Evolutionary conservation across 2,888 invertebrate species (phyloP).

Genomic region (Apotomis capreana): DNA sequence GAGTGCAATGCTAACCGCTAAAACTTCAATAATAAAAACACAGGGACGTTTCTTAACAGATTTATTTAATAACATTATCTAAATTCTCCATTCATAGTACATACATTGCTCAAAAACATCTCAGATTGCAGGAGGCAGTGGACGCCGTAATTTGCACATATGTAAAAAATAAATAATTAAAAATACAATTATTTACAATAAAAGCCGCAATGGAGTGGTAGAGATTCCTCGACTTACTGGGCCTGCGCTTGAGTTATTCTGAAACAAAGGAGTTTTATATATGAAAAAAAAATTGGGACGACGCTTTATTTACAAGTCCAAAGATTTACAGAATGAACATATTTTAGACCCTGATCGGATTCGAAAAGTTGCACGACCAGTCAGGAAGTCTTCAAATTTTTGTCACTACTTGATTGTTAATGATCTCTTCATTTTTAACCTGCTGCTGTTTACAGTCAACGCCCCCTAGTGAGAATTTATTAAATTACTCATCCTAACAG

Average conservation of each 20-base stretch:
- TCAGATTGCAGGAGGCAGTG: constrained; percentile 32
- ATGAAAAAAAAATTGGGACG: too few species aligned
- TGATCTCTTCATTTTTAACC: too few species aligned
- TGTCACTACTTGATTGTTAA: too few species aligned
- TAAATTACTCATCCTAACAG: too few species aligned
- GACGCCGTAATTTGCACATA: constrained; percentile 25
- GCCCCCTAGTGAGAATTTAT: too few species aligned
- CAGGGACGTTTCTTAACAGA: constrained; percentile 26
- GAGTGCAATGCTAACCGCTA: too few species aligned
- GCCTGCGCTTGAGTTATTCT: constrained; percentile 57
- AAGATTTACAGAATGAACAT: too few species aligned
- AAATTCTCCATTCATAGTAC: constrained; percentile 37
- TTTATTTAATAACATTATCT: constrained; percentile 38
- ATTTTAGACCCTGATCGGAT: too few species aligned
- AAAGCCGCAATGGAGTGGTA: constrained; percentile 35
- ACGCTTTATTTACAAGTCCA: background rate
- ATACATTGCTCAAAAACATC: constrained; percentile 38
- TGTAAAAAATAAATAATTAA: constrained; percentile 43
- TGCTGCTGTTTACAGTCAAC: too few species aligned
- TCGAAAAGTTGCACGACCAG: too few species aligned
- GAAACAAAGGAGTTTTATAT: constrained; percentile 47
- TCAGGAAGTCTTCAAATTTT: too few species aligned
- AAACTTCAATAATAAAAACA: constrained; percentile 6
- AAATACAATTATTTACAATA: constrained; percentile 58
- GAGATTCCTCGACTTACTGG: constrained; percentile 50